Base-by-base conservation (phyloP, 2,888 invertebrate genomes). In the Acanthopleura granulata region DNA sequence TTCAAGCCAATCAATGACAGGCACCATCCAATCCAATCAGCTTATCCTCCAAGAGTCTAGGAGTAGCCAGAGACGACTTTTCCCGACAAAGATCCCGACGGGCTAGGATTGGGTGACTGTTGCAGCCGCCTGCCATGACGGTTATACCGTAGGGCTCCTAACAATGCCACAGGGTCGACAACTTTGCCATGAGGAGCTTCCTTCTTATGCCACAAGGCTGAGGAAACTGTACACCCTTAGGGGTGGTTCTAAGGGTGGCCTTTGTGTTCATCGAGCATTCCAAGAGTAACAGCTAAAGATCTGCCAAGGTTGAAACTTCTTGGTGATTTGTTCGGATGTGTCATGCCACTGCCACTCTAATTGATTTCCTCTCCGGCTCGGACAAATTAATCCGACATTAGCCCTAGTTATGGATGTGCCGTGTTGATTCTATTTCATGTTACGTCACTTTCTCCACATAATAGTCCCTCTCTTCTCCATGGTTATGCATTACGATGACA, bases 371-470 rank as follows among this genome's bases (percentile, higher is more conserved):
- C 57, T n/a, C 57, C 6, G 57, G 57, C 22, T 22, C 57, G 57
- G 57, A 22, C 57, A 18, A 22, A 57, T 57, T 57, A n/a, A 57
- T 4, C 57, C 22, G 57, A 18, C 57, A 57, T 57, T 57, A 57
- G 18, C 57, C 22, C 57, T 22, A 57, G 57, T 57, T 57, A 57
- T 57, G 57, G 57, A 57, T n/a, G 22, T 18, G n/a, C 22, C 3
- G 57, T 57, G 57, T 57, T 57, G 12, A 57, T 57, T 57, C 22
- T 57, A 57, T 57, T 57, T 22, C 57, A 57, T 57, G 57, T 57
- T 57, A 57, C 57, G 57, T 57, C 57, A 57, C 18, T 57, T 57
- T 22, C 57, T 57, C 22, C 57, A 18, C 22, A 18, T 57, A 3
- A 57, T 57, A 1, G 6, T 57, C 57, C 22, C 57, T 22, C 22